Conservation (phyloP, 1,140 invertebrate genomes). For the Drosophila kanapiae region DNA sequence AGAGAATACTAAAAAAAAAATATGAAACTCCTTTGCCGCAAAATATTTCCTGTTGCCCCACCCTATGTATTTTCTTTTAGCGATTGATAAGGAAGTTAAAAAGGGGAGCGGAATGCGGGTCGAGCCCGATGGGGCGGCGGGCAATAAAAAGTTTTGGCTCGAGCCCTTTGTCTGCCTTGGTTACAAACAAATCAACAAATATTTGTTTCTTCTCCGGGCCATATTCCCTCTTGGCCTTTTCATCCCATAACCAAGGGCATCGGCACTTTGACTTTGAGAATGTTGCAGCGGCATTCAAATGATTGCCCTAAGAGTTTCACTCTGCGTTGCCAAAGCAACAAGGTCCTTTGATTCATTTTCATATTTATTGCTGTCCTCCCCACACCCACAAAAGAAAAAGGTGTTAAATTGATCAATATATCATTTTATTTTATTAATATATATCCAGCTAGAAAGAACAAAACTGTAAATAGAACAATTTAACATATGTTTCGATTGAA, state of each 20-base stretch:
- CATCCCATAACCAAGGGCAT: slow-evolving; percentile 26
- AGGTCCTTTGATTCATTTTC: background rate
- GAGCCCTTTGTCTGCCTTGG: slow-evolving; percentile 56
- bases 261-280: slow-evolving; percentile 28
- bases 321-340: slow-evolving; percentile 7
- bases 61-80: slow-evolving; percentile 9
- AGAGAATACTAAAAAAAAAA: slow-evolving; percentile 38
- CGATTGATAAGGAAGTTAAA: slow-evolving; percentile 66
- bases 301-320: slow-evolving; percentile 1
- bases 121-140: background rate
- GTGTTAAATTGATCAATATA: background rate
- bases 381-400: background rate
- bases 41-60: slow-evolving; percentile 39
- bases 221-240: slow-evolving; percentile 13
- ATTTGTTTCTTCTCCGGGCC: slow-evolving; percentile 53
- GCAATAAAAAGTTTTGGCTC: slow-evolving; percentile 71
- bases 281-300: slow-evolving; percentile 24
- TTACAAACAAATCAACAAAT: slow-evolving; percentile 76
- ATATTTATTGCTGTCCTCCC: background rate
- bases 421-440: background rate
- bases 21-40: slow-evolving; percentile 43
- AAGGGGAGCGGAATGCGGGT: background rate
- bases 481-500: no score
- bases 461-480: no score
- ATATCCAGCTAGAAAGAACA: no score